Evolutionary conservation across 1,140 invertebrate genomes (phyloP).

Genomic region (Hermetia illucens): DNA sequence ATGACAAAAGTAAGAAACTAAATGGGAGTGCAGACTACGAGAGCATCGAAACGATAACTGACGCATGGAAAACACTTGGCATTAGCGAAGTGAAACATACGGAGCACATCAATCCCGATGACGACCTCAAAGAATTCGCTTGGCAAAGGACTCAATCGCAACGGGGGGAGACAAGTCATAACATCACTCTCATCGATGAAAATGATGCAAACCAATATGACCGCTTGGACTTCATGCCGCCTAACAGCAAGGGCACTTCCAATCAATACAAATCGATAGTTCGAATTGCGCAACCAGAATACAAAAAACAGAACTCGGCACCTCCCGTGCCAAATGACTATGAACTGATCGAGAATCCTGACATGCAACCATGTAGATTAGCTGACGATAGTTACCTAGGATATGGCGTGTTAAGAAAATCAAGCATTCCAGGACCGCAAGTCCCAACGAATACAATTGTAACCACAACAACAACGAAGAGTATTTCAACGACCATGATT

Average conservation of each 20-base stretch:
- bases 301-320: conserved; percentile 12
- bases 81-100: conserved; percentile 53
- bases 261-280: conserved; percentile 47
- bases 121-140: conserved; percentile 20
- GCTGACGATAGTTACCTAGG: conserved; percentile 65
- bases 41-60: conserved; percentile 34
- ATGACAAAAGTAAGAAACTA: conserved; percentile 14
- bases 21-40: conserved; percentile 22
- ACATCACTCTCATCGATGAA: conserved; percentile 4
- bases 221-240: conserved; percentile 62
- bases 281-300: conserved; percentile 37
- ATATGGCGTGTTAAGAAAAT: conserved; percentile 60
- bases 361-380: conserved; percentile 45
- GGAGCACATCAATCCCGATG: conserved; percentile 30
- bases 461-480: conserved; percentile 16
- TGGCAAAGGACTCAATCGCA: conserved; percentile 24
- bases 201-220: conserved; percentile 44
- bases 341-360: conserved; percentile 24
- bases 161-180: no score
- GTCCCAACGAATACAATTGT: conserved; percentile 18
- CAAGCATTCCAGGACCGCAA: conserved; percentile 27
- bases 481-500: conserved; percentile 19
- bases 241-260: conserved; percentile 48
- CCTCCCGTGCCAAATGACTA: not conserved
- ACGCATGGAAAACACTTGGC: conserved; percentile 64